Evolutionary conservation across 2,797 vertebrate species (phyloP).

Genomic region (Tragopan temminckii): DNA sequence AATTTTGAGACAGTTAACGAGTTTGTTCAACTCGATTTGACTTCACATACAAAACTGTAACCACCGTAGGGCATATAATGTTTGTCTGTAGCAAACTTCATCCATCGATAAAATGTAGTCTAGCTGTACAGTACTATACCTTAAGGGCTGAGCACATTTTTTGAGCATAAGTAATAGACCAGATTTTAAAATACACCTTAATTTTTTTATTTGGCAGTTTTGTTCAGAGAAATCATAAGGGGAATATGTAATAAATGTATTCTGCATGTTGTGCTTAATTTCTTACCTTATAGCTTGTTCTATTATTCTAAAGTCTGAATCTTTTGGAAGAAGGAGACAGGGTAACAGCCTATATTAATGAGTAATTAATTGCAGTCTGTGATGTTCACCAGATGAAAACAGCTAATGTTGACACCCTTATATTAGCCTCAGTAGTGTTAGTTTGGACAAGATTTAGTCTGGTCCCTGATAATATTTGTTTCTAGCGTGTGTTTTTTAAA

Average conservation of each 20-base stretch:
- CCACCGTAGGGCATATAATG: not conserved
- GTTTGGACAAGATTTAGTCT: not conserved
- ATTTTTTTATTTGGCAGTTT: not conserved
- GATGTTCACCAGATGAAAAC: not conserved
- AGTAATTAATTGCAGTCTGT: not conserved
- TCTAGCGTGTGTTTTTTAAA: not conserved
- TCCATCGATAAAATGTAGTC: not conserved
- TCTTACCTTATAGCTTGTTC: not conserved
- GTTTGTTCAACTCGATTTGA: not conserved
- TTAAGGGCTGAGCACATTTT: not conserved
- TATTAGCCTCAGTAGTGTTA: not conserved
- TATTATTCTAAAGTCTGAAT: not conserved
- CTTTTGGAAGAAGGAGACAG: not conserved
- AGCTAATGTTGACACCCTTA: not conserved
- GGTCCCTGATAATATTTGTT: not conserved
- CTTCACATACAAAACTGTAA: not conserved
- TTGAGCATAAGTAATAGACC: not conserved
- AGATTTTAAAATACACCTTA: not conserved
- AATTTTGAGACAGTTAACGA: not conserved
- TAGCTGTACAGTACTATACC: not conserved
- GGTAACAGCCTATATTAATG: not conserved
- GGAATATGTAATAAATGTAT: not conserved
- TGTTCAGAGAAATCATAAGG: not conserved
- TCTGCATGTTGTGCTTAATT: not conserved
- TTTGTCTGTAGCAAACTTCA: not conserved